phyloP scores from a whole-genome alignment of 2,888 invertebrate genomes.

The Melinaea menophilus region DNA sequence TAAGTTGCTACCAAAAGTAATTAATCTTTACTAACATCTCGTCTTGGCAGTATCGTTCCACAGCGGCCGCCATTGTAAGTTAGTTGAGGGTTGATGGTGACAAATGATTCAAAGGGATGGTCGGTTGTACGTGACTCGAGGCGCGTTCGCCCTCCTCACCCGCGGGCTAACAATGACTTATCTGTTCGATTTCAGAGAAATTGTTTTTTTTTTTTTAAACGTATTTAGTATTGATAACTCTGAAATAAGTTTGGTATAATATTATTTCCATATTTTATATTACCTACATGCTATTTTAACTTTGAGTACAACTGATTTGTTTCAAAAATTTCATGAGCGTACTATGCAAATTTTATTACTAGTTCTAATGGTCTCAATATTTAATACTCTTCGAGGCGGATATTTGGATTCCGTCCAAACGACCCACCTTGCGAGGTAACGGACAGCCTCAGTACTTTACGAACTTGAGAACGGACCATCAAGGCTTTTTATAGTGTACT shows the following conservation, averaged over 20 bases:
- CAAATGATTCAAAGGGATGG: constrained; percentile 42
- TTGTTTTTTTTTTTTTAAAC: neutral
- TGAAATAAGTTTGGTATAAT: too few relatives aligned
- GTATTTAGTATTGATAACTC: neutral
- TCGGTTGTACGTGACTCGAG: constrained; percentile 44
- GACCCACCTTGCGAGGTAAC: neutral
- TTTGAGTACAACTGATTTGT: neutral
- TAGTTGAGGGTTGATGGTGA: constrained; percentile 42
- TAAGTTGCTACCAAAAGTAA: too few relatives aligned
- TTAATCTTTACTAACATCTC: constrained; percentile 1
- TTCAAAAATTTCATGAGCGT: neutral
- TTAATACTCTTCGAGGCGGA: neutral
- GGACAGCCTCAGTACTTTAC: neutral
- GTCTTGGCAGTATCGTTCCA: neutral
- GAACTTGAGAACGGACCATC: neutral
- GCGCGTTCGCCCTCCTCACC: constrained; percentile 33
- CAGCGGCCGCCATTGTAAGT: neutral
- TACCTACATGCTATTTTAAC: too few relatives aligned
- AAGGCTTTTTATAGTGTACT: too few relatives aligned
- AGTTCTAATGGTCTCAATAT: neutral
- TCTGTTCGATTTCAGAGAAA: neutral
- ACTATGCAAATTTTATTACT: neutral
- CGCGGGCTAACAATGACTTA: neutral
- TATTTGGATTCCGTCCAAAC: constrained; percentile 4
- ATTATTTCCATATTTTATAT: too few relatives aligned